Conservation (phyloP, 30 jellyfish, hydroid and myxozoan species). For the Hydractinia symbiolongicarpus region DNA sequence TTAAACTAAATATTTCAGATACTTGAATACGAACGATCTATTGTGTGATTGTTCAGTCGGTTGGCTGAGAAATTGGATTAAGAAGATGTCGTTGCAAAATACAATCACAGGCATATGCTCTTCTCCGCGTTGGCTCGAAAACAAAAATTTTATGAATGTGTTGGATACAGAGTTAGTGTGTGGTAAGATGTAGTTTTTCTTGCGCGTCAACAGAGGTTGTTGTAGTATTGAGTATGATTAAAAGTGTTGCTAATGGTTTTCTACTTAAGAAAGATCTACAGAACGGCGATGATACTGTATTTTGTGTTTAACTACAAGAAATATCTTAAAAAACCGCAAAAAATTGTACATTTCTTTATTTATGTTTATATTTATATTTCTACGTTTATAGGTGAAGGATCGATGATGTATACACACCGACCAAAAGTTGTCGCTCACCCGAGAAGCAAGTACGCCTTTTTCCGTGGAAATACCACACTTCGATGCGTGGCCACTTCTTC, state of each 20-base stretch:
- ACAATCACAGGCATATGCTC: slow-evolving; percentile 48
- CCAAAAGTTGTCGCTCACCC: slow-evolving; percentile 89
- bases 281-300: too few species aligned
- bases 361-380: too few species aligned
- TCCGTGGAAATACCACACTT: slow-evolving; percentile 62
- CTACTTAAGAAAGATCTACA: too few species aligned
- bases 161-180: slow-evolving; percentile 72
- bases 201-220: too few species aligned
- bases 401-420: slow-evolving; percentile 35
- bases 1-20: slow-evolving; percentile 19
- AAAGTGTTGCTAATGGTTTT: too few species aligned
- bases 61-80: slow-evolving; percentile 85
- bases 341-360: too few species aligned
- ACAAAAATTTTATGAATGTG: slow-evolving; percentile 47
- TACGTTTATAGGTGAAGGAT: too few species aligned
- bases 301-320: too few species aligned
- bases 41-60: slow-evolving; percentile 85
- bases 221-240: too few species aligned
- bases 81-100: slow-evolving; percentile 28
- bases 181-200: slow-evolving; percentile 45
- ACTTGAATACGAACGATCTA: slow-evolving; percentile 46
- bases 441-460: slow-evolving; percentile 48
- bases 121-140: slow-evolving; percentile 74
- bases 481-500: slow-evolving; percentile 82
- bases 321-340: too few species aligned